phyloP scores from a whole-genome alignment of 2,797 vertebrate species.

The Pseudomugil gertrudae region DNA sequence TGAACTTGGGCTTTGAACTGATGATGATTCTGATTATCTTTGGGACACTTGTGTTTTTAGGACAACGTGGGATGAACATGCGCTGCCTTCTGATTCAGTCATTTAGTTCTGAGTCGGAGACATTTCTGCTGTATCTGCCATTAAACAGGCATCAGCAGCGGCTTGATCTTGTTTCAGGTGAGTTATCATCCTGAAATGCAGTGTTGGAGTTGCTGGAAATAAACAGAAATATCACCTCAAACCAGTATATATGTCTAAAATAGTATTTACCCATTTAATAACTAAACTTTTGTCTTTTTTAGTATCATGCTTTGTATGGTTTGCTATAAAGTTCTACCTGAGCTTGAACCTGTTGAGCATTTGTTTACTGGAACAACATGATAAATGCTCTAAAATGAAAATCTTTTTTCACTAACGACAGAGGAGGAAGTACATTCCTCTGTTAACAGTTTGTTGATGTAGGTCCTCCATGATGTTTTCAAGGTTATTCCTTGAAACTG shows the following conservation, averaged over 20 bases:
- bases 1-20: conserved; percentile 3
- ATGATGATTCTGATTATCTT: conserved; percentile 26
- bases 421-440: conserved; percentile 19
- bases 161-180: conserved; percentile 40
- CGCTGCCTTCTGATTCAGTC: conserved; percentile 40
- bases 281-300: not conserved
- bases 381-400: conserved; percentile 7
- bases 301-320: not conserved
- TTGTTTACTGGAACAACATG: conserved; percentile 5
- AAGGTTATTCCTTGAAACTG: conserved; percentile 71
- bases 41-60: conserved; percentile 15
- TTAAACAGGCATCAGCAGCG: conserved; percentile 37
- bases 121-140: conserved; percentile 46
- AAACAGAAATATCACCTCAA: conserved; percentile 6
- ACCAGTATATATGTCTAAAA: conserved; percentile 4
- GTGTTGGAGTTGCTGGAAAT: conserved; percentile 24
- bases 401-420: not conserved
- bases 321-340: not conserved
- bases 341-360: not conserved
- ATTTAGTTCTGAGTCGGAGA: conserved; percentile 31
- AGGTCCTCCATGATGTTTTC: conserved; percentile 25
- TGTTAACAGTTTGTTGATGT: conserved; percentile 40
- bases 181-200: conserved; percentile 44
- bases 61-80: conserved; percentile 26
- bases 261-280: not conserved